phyloP scores from a whole-genome alignment of 2,888 invertebrate species.

The Metalampra italica region DNA sequence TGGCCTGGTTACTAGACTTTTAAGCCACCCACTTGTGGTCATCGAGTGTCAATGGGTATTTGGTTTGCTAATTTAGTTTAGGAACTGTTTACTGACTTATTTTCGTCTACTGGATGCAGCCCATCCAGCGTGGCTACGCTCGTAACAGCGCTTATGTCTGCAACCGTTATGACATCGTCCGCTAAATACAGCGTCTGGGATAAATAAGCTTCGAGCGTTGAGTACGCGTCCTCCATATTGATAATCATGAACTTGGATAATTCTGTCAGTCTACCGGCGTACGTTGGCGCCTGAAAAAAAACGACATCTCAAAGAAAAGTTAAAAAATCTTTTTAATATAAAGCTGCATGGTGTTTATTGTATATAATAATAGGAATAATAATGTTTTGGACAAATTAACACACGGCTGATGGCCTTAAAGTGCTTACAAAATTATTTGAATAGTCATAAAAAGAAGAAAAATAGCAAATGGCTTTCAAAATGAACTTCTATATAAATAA shows the following conservation, averaged over 20 bases:
- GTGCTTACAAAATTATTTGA: no score
- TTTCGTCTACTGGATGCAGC: slow-evolving; percentile 44
- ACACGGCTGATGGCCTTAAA: neutral
- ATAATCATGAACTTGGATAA: slow-evolving; percentile 40
- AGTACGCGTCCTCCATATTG: slow-evolving; percentile 46
- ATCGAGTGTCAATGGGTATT: no score
- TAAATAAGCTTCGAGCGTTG: slow-evolving; percentile 53
- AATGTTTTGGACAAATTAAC: neutral
- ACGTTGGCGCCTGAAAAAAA: slow-evolving; percentile 49
- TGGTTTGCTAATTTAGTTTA: no score
- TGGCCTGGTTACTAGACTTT: no score
- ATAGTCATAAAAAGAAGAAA: no score
- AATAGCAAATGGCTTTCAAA: no score
- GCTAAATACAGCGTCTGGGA: slow-evolving; percentile 46
- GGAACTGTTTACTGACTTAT: slow-evolving; percentile 30
- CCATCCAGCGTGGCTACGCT: slow-evolving; percentile 49
- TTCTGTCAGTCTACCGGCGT: slow-evolving; percentile 46
- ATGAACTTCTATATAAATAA: no score
- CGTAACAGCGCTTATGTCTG: slow-evolving; percentile 52
- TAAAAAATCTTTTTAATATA: no score
- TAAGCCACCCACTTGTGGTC: no score
- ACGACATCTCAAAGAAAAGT: neutral
- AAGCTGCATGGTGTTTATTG: no score
- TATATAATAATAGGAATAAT: no score
- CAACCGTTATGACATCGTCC: slow-evolving; percentile 48